Percentiles rank a stretch among this genome's conserved stretches.
phyloP scores from a whole-genome alignment of 1,140 invertebrate genomes.

The Venturia canescens region DNA sequence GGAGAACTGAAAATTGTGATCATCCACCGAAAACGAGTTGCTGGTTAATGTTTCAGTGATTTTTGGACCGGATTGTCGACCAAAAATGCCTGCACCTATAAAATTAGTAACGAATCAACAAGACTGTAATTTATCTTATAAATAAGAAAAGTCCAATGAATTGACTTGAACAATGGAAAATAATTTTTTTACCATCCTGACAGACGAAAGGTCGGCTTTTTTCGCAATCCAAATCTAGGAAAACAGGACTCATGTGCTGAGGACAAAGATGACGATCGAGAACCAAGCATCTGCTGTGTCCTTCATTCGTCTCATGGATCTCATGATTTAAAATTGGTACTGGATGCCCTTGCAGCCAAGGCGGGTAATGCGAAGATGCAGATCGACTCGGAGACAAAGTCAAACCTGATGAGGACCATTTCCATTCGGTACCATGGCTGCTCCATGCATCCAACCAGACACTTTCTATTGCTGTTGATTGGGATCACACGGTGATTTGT shows the following conservation, averaged over 20 bases:
- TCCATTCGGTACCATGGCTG: constrained; percentile 52
- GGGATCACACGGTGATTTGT: too few relatives aligned
- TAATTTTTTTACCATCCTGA: constrained; percentile 49
- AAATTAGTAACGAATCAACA: neutral
- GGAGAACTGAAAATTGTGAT: constrained; percentile 44
- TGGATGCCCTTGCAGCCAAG: constrained; percentile 52
- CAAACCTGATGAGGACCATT: constrained; percentile 49
- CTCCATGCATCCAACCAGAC: constrained; percentile 54
- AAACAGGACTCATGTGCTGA: constrained; percentile 48
- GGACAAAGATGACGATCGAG: constrained; percentile 56
- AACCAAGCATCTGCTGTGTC: constrained; percentile 48
- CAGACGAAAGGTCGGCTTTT: constrained; percentile 56
- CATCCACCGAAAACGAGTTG: neutral
- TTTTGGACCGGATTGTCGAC: neutral
- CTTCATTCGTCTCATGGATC: constrained; percentile 27
- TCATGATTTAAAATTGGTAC: neutral
- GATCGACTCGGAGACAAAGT: constrained; percentile 44
- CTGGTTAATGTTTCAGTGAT: neutral
- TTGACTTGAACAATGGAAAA: neutral
- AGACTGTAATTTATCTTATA: neutral
- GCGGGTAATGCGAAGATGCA: constrained; percentile 43
- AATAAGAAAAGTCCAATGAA: neutral
- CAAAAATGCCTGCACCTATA: neutral
- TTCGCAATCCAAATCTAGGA: constrained; percentile 54
- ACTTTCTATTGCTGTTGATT: constrained; percentile 52